Percentiles rank a stretch among this genome's conserved stretches.
Conservation (phyloP, 2,888 invertebrate genomes). For the Halictus quadricinctus region DNA sequence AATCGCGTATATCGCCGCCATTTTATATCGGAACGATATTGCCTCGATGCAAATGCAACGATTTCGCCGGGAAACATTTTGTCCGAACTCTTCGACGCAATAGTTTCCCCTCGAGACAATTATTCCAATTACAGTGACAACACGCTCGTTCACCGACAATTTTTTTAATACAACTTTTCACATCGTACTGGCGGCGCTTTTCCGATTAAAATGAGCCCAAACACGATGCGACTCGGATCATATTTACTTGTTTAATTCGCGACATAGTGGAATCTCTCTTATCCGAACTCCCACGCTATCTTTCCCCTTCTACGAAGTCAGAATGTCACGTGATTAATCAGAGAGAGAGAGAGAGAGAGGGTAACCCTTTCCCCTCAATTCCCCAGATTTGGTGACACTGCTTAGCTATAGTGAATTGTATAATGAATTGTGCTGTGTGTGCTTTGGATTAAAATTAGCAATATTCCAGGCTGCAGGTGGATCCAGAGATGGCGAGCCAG, state of each 20-base stretch:
- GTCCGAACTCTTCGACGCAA: neutral
- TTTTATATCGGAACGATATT: neutral
- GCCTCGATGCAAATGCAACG: neutral
- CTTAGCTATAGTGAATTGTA: neutral
- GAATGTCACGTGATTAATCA: too few species aligned
- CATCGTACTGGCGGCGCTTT: neutral
- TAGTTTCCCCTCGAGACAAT: neutral
- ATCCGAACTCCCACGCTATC: neutral
- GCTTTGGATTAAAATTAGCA: neutral
- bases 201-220: neutral
- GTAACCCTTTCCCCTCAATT: too few species aligned
- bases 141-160: too few species aligned
- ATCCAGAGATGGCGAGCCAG: neutral
- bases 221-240: neutral
- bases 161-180: neutral
- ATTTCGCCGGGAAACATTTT: neutral
- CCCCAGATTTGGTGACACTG: too few species aligned
- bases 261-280: neutral
- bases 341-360: too few species aligned
- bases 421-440: neutral
- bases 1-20: neutral
- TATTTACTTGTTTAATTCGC: neutral
- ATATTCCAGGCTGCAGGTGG: neutral
- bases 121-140: too few species aligned
- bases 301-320: too few species aligned